Base-by-base conservation (phyloP, 2,888 invertebrate species). In the Pammene aurita region DNA sequence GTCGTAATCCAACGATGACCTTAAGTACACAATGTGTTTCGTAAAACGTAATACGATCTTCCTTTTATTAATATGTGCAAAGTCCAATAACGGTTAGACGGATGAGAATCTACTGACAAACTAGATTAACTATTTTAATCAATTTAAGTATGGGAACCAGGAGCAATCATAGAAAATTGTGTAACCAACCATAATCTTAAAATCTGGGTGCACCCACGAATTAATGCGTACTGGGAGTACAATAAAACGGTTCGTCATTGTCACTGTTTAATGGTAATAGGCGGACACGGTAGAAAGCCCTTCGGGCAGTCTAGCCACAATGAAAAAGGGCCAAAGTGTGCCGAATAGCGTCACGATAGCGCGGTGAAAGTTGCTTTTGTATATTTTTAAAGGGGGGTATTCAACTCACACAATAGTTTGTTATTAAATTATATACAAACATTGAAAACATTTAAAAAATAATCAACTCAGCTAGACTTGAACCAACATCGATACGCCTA, bases 281-380 rank as follows among this genome's bases (percentile, higher is more conserved):
- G 48, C 69, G 65, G 69, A 69, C 58, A 65, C 69, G 69, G 64
- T 69, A 69, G 69, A 69, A 69, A 69, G 68, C 71, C 71, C 71
- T 71, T 67, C 54, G 62, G 46, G 10, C 48, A 48, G 5, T 67
- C 38, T 35, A 11, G 26, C 13, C 18, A 71, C 62, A 56, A 67
- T 60, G 60, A 52, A 57, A 70, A 67, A 71, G 71, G 71, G 71
- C 57, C 57, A 55, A 71, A 68, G 69, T 69, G 58, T 71, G 71
- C 66, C 71, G 66, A 69, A 71, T 60, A 60, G 55, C 44, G 44
- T 44, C 56, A 50, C 61, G 67, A 71, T 68, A 66, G 26, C 48
- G 46, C 62, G 58, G 71, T 69, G 71, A 71, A 71, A 71, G 71
- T 63, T 55, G 62, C 13, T 16, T 69, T 69, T 55, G 34, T 41